These are phyloP conservation scores for Stenodema calcarata DNA, from an alignment of 2,888 invertebrate species.

Conservation along the genomic window DNA sequence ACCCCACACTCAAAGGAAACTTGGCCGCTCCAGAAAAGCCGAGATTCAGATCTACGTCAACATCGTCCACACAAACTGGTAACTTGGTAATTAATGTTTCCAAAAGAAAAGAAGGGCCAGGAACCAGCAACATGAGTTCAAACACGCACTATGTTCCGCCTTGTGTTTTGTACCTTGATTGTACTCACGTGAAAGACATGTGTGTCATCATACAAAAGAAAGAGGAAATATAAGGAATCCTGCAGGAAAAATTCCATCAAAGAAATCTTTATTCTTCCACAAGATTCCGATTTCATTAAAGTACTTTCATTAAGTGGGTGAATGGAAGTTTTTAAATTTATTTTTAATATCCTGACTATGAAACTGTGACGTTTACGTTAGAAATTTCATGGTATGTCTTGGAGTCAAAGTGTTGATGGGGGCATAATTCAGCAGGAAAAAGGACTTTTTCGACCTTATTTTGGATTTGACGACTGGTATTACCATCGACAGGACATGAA, in stretches of 20 bases:
- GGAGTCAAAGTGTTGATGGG: too few relatives aligned
- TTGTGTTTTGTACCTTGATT: constrained; percentile 20
- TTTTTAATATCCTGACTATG: too few relatives aligned
- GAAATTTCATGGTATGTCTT: too few relatives aligned
- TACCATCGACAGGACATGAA: too few relatives aligned
- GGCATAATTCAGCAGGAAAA: too few relatives aligned
- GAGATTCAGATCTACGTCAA: background rate
- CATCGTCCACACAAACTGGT: background rate
- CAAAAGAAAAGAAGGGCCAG: background rate
- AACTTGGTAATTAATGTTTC: background rate
- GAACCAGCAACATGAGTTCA: background rate
- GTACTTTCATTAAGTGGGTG: too few relatives aligned
- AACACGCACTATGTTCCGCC: constrained; percentile 13
- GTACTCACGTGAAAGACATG: constrained; percentile 4
- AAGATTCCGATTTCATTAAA: background rate
- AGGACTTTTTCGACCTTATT: too few relatives aligned
- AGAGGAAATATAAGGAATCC: background rate
- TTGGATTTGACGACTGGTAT: too few relatives aligned
- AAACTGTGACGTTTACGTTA: too few relatives aligned
- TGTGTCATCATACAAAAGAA: background rate
- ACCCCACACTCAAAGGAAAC: background rate
- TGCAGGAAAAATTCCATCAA: background rate
- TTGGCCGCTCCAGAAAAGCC: background rate
- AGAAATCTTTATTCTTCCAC: background rate
- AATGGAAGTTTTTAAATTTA: too few relatives aligned